Evolutionary conservation across 2,797 vertebrate genomes (phyloP), one percentile per base, ranked within the genome.

Genomic region (Anableps anableps): DNA sequence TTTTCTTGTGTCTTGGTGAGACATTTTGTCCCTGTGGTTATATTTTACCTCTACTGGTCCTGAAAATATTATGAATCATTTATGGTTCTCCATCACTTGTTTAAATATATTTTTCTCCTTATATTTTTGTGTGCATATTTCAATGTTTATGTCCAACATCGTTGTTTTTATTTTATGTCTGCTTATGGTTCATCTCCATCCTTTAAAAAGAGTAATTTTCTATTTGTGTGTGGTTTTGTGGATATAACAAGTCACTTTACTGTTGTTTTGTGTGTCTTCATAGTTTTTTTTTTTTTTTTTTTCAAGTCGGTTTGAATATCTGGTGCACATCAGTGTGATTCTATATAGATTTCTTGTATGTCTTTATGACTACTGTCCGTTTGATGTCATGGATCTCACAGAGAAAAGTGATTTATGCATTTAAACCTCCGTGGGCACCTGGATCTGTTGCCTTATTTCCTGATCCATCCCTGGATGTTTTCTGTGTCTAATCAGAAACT

Each of bases 401-500:
- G 36, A 71, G 17, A 62, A 21, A 51, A 31, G 10, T 62, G 6
- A 26, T 50, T 16, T 26, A 29, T 36, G 19, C 13, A 47, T 3
- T 19, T 10, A 26, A 66, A 80, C 50, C 26, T 41, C 29, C 8
- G 51, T 17, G 6, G 51, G 23, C 38, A 17, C 51, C 64, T 21
- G 26, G 26, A 26, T 60, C 45, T 41, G 23, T 50, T 1, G 16
- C 9, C 41, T 41, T 7, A 58, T 71, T 71, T 78, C 31, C 31
- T 75, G 74, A 72, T 72, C 62, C 60, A 78, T 76, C 78, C 75
- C 53, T 41, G 64, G 64, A 68, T 31, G n/a, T 79, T 43, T 72
- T 77, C 62, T 75, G 66, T 76, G 79, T 74, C 80, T 53, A 68
- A 83, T 62, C 78, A 82, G 21, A 79, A 60, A 84, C 34, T 36